phyloP scores from a whole-genome alignment of 2,113 vertebrate genomes.

The Colinus virginianus region DNA sequence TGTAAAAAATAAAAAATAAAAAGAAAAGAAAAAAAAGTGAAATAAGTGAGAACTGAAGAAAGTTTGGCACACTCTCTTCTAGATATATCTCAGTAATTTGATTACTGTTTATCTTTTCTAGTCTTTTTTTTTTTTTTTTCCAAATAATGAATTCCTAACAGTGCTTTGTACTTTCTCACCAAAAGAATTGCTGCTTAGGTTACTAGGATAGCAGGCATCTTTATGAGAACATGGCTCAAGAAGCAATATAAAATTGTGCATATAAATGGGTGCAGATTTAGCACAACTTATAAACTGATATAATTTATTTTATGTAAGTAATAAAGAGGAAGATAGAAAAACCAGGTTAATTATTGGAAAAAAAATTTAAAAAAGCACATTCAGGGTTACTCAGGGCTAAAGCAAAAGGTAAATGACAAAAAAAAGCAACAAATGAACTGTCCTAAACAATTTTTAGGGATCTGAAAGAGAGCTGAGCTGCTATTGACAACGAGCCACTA shows the following conservation, averaged over 20 bases:
- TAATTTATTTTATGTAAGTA: not conserved
- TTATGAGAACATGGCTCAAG: not conserved
- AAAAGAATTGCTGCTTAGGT: not conserved
- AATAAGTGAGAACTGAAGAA: not conserved
- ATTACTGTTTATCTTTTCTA: not conserved
- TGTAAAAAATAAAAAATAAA: not conserved
- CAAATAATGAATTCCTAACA: not conserved
- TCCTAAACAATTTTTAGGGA: not conserved
- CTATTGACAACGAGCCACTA: not conserved
- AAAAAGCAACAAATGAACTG: not conserved
- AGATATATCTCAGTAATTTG: not conserved
- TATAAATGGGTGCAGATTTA: not conserved
- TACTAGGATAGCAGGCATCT: not conserved
- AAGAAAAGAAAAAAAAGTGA: not conserved
- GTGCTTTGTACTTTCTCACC: not conserved
- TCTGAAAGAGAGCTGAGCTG: not conserved
- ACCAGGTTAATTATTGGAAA: not conserved
- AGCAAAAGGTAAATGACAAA: not conserved
- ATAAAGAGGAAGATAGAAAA: not conserved
- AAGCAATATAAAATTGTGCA: not conserved
- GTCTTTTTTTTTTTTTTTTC: not conserved
- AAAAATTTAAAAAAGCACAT: not conserved
- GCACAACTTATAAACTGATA: not conserved
- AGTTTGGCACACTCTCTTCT: not conserved
- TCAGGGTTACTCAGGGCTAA: not conserved